Evolutionary conservation across 2,113 vertebrate species (phyloP), one percentile per base, ranked within the genome.

Genomic region (Asarcornis scutulata): DNA sequence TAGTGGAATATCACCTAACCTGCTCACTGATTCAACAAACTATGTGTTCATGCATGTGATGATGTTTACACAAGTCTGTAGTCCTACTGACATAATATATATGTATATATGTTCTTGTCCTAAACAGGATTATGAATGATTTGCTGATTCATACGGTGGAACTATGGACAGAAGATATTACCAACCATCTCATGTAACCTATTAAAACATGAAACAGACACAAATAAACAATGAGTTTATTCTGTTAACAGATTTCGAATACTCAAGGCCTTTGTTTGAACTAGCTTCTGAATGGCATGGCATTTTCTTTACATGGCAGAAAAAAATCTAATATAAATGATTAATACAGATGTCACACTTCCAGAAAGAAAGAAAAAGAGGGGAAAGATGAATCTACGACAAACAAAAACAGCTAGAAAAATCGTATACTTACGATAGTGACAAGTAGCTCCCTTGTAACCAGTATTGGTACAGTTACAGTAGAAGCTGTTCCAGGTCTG

Each of bases 401-500:
- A 62, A 46, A 32, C 13, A 62, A 78, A 88, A 80, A 4, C 27
- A 64, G n/a, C 20, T 18, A 84, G 50, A 69, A 88, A 86, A 25
- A 17, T 29, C 15, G 63, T 12, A 21, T 5, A 81, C 98, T 98
- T 97, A 99, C 99, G 97, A 96, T 97, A 98, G 95, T 99, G 99
- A 94, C 99, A 99, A 46, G 99, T 99, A 27, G 99, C 98, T 93
- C 99, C 99, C 36, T 90, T 96, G 97, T 99, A 99, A 21, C 99
- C 99, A 8, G 98, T 99, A 94, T 97, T 86, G 29, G 98, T 97
- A 94, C 99, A 99, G 95, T 98, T 98, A 92, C 99, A 99, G 95
- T 99, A 98, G 85, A 99, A 99, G 69, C 92, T 97, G 84, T 93
- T 98, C 99, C 99, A 99, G 5, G 99, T 98, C 96, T 99, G 99